Evolutionary conservation across 2,888 invertebrate species (phyloP), one percentile per base, ranked within the genome.

Genomic region (Cephus nigrinus): DNA sequence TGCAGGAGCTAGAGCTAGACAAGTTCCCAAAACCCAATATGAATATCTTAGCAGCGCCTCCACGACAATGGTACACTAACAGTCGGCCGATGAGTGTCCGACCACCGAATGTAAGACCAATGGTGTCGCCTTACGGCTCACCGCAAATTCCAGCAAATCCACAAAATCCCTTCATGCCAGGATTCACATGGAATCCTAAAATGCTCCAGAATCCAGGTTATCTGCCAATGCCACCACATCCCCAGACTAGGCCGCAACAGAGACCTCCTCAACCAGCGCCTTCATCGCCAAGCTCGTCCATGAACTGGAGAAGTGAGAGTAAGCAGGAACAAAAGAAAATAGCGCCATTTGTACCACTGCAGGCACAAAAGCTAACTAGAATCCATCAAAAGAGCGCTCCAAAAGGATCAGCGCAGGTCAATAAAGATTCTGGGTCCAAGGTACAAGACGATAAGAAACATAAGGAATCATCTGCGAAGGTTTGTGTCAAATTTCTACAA

Each of bases 291-390:
- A 90, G 75, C 91, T 89, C 74, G 86, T 90, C 76, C 23, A 87
- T 89, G 73, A 92, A 92, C 80, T 92, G 93, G 92, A 91, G 92
- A 72, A 90, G 88, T 12, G 92, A 92, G 79, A 83, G 82, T 69
- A 86, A 84, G 72, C 33, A 78, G 0, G 84, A 86, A 15, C 35
- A 80, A 9, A 88, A 84, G 31, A 87, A 87, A 33, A 82, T 77
- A 76, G 90, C 93, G 35, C 91, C 93, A 0, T 94, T 94, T 81
- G 93, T 93, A 40, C 94, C 94, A 0, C 87, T 94, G 31, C 94
- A 94, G 87, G 94, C 93, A 4, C 91, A 93, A 71, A 93, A 93
- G 77, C 92, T 92, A 78, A 92, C 90, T 79, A 90, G 87, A 68
- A 87, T 77, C 31, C 1, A 15, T 71, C 15, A 31, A 15, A 71